These are phyloP conservation scores for Pogonus chalceus DNA, from an alignment of 1,140 invertebrate genomes.

Conservation along the genomic window DNA sequence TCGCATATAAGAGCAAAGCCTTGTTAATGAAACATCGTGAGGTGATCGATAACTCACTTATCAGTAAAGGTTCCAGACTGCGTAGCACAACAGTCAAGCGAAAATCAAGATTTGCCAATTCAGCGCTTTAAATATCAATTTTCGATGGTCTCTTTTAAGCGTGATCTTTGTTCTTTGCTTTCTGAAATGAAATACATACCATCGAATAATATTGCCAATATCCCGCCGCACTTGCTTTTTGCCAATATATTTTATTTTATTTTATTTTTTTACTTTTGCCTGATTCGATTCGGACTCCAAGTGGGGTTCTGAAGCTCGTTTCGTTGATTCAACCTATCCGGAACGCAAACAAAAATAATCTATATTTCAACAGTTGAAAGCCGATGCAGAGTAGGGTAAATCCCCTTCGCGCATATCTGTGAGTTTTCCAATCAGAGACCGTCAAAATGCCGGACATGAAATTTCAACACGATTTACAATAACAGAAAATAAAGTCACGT, in stretches of 20 bases:
- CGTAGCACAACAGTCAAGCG: neutral
- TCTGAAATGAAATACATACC: neutral
- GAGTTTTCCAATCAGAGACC: neutral
- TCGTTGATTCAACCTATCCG: slow-evolving; percentile 1
- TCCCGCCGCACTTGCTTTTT: neutral
- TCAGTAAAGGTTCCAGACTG: too few species aligned
- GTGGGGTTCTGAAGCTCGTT: neutral
- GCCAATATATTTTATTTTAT: neutral
- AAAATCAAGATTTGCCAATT: neutral
- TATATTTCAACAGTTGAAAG: slow-evolving; percentile 1
- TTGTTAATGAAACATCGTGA: neutral
- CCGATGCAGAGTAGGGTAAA: neutral
- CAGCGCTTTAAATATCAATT: slow-evolving; percentile 3
- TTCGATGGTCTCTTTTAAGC: neutral
- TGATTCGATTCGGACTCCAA: neutral
- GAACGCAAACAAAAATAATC: slow-evolving; percentile 7
- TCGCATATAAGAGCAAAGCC: neutral
- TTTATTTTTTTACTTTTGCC: neutral
- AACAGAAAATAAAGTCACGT: too few species aligned
- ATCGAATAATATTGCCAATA: slow-evolving; percentile 3
- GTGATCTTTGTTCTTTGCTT: neutral
- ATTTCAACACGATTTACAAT: too few species aligned
- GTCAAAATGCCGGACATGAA: neutral
- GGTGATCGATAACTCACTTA: neutral
- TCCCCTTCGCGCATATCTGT: neutral